phyloP scores from a whole-genome alignment of 2,797 vertebrate species.

The Nothura maculosa region DNA sequence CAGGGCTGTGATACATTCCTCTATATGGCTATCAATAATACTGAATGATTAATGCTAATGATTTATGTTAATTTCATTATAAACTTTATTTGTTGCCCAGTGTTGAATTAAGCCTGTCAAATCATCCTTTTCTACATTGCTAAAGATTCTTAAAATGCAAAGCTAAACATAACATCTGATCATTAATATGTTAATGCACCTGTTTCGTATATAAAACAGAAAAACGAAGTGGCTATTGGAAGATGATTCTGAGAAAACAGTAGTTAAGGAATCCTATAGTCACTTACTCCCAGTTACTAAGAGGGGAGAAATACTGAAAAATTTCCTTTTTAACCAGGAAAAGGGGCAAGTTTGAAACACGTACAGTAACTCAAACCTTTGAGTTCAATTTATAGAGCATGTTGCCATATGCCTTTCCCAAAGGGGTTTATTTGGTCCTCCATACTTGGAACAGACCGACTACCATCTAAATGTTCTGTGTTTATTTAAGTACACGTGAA shows the following conservation, averaged over 20 bases:
- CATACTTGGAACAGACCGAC: not conserved
- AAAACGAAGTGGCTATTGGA: slow-evolving; percentile 39
- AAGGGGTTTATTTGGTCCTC: not conserved
- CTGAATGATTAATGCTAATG: slow-evolving; percentile 83
- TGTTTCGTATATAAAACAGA: slow-evolving; percentile 43
- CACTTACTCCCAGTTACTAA: slow-evolving; percentile 3
- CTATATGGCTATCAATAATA: slow-evolving; percentile 81
- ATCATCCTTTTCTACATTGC: slow-evolving; percentile 72
- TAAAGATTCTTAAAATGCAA: slow-evolving; percentile 78
- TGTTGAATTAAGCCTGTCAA: slow-evolving; percentile 82
- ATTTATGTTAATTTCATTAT: slow-evolving; percentile 87
- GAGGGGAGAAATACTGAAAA: not conserved
- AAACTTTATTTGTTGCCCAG: slow-evolving; percentile 84
- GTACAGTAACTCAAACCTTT: not conserved
- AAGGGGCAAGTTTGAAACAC: not conserved
- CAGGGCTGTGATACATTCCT: slow-evolving; percentile 71
- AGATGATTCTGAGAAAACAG: not conserved
- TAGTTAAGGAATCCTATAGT: not conserved
- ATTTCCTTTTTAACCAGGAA: not conserved
- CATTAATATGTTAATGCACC: slow-evolving; percentile 74
- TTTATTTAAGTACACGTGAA: not conserved
- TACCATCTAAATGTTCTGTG: not conserved
- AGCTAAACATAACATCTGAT: slow-evolving; percentile 76
- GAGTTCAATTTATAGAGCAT: not conserved
- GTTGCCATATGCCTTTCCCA: not conserved